Conservation (phyloP, 2,797 vertebrate species). For the Girardinus metallicus region DNA sequence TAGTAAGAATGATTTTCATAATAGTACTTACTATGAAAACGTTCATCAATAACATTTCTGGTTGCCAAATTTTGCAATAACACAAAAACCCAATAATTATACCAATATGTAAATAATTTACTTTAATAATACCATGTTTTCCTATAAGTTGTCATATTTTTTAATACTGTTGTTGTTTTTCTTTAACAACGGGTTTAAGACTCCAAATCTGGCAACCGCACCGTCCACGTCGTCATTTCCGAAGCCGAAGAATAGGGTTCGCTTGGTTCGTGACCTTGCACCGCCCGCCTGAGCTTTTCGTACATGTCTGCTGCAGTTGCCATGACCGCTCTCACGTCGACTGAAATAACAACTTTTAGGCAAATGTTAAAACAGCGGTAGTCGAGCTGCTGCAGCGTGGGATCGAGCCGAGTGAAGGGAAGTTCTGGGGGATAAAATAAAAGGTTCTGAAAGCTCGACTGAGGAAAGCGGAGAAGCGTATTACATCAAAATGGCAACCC, state of each 20-base stretch:
- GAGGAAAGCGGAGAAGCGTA: constrained; percentile 74
- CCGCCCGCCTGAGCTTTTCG: background rate
- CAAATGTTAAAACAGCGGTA: constrained; percentile 5
- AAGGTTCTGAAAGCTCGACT: background rate
- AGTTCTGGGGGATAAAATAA: constrained; percentile 1
- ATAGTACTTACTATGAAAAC: background rate
- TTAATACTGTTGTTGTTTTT: background rate
- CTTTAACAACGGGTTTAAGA: background rate
- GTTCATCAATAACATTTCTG: background rate
- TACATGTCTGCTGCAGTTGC: constrained; percentile 2
- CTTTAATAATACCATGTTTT: background rate
- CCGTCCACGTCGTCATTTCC: constrained; percentile 73
- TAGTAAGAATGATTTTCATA: no score
- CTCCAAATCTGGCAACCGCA: constrained; percentile 64
- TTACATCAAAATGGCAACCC: constrained; percentile 92
- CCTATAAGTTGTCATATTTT: background rate
- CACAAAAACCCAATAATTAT: background rate
- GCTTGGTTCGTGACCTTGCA: background rate
- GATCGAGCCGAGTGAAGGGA: constrained; percentile 7
- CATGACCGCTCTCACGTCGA: constrained; percentile 25
- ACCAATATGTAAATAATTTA: background rate
- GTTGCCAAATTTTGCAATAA: background rate
- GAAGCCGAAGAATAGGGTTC: constrained; percentile 20
- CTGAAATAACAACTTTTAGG: background rate
- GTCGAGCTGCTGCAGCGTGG: background rate